These are phyloP conservation scores for Eupelmus urozonus DNA, from an alignment of 2,888 invertebrate genomes.

Conservation along the genomic window DNA sequence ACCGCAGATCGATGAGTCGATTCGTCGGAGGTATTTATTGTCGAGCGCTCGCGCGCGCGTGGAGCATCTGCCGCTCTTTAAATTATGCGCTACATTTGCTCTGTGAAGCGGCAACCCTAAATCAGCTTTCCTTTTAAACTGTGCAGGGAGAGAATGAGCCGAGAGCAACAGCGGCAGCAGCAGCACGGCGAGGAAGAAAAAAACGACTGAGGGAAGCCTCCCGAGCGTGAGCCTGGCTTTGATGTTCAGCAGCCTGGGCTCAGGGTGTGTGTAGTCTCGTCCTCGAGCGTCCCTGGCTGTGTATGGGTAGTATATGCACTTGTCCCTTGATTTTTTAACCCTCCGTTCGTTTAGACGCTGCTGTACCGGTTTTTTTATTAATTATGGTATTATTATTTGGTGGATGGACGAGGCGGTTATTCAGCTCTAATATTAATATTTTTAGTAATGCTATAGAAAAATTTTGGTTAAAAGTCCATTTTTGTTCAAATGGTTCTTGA, in stretches of 20 bases:
- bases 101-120: constrained; percentile 64
- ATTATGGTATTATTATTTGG: no score
- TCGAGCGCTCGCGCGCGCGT: constrained; percentile 29
- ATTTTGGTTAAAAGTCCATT: no score
- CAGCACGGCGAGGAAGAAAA: constrained; percentile 13
- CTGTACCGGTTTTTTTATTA: no score
- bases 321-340: constrained; percentile 53
- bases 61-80: constrained; percentile 71
- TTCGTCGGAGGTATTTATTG: constrained; percentile 57
- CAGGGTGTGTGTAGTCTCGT: no score
- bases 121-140: constrained; percentile 63
- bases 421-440: no score
- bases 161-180: no score
- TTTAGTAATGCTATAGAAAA: no score
- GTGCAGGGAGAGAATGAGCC: constrained; percentile 22
- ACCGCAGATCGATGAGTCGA: constrained; percentile 58
- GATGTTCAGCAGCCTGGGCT: constrained; percentile 36
- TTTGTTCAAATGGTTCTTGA: no score
- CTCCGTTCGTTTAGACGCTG: constrained; percentile 18
- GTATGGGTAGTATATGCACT: constrained; percentile 17
- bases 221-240: constrained; percentile 27
- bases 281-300: constrained; percentile 1
- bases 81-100: constrained; percentile 76
- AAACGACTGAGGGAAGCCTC: constrained; percentile 26
- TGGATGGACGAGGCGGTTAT: no score